Conservation (phyloP, 2,797 vertebrate species). For the Avahi laniger region DNA sequence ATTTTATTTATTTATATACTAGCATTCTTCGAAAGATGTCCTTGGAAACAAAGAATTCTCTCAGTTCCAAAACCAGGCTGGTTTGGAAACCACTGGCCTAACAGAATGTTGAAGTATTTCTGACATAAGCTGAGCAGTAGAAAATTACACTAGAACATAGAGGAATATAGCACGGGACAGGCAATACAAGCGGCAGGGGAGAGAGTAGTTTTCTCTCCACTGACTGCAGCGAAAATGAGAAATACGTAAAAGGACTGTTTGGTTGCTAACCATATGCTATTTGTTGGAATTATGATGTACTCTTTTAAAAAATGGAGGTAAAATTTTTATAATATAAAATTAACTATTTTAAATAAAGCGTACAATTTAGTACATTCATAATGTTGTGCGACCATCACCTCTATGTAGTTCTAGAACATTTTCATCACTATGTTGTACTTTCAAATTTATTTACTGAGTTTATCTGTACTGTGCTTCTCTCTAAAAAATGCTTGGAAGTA, state of each 20-base stretch:
- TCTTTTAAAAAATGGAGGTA: background rate
- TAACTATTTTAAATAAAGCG: background rate
- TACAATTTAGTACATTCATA: background rate
- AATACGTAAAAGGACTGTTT: background rate
- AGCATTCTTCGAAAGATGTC: background rate
- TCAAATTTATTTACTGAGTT: background rate
- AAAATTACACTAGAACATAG: background rate
- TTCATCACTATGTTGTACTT: background rate
- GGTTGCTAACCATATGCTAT: background rate
- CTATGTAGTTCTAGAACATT: background rate
- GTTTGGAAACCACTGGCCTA: constrained; percentile 25
- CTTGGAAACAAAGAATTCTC: background rate
- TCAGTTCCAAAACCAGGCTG: background rate
- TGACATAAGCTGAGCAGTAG: background rate
- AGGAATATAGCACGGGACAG: background rate
- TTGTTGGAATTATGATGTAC: background rate
- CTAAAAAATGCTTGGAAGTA: background rate
- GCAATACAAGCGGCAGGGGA: background rate
- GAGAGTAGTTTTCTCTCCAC: background rate
- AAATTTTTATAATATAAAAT: background rate
- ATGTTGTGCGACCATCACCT: background rate
- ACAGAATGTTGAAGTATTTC: constrained; percentile 17
- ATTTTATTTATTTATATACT: background rate
- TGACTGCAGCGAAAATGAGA: background rate
- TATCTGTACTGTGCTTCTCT: constrained; percentile 14